These are phyloP conservation scores for Ips nitidus DNA, from an alignment of 1,140 invertebrate species.

Conservation along the genomic window DNA sequence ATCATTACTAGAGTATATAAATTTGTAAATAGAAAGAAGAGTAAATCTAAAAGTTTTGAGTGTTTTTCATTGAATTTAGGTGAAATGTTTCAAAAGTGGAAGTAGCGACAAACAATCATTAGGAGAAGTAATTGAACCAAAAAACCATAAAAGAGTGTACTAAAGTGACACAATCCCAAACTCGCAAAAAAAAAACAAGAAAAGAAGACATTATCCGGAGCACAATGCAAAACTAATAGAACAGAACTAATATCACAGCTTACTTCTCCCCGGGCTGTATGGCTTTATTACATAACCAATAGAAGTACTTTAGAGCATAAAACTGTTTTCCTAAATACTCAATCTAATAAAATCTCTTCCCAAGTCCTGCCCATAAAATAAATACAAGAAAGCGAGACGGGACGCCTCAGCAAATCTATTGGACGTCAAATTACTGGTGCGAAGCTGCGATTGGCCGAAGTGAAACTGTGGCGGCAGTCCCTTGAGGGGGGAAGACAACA, in stretches of 20 bases:
- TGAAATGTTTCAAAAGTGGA: too few relatives aligned
- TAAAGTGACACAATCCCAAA: slow-evolving; percentile 24
- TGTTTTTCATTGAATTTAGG: too few relatives aligned
- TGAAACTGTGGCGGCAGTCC: slow-evolving; percentile 29
- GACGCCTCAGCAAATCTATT: slow-evolving; percentile 41
- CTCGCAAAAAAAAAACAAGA: slow-evolving; percentile 1
- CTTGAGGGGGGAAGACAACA: slow-evolving; percentile 45
- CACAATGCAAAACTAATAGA: slow-evolving; percentile 41
- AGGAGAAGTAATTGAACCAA: background rate
- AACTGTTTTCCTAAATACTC: slow-evolving; percentile 50
- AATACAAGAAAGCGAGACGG: slow-evolving; percentile 42
- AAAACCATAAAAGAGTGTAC: background rate
- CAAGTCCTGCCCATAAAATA: slow-evolving; percentile 51
- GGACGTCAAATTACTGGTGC: slow-evolving; percentile 36
- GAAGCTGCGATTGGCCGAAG: slow-evolving; percentile 35
- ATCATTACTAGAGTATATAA: too few relatives aligned
- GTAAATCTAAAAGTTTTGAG: too few relatives aligned
- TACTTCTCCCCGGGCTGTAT: slow-evolving; percentile 33
- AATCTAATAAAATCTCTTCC: slow-evolving; percentile 50
- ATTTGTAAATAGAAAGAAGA: too few relatives aligned
- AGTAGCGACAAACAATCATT: too few relatives aligned
- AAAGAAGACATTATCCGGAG: slow-evolving; percentile 26
- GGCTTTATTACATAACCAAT: slow-evolving; percentile 48
- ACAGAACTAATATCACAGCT: slow-evolving; percentile 42
- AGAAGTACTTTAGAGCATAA: slow-evolving; percentile 47